These are phyloP conservation scores for Microplitis mediator DNA, from an alignment of 1,140 invertebrate species.

Conservation along the genomic window DNA sequence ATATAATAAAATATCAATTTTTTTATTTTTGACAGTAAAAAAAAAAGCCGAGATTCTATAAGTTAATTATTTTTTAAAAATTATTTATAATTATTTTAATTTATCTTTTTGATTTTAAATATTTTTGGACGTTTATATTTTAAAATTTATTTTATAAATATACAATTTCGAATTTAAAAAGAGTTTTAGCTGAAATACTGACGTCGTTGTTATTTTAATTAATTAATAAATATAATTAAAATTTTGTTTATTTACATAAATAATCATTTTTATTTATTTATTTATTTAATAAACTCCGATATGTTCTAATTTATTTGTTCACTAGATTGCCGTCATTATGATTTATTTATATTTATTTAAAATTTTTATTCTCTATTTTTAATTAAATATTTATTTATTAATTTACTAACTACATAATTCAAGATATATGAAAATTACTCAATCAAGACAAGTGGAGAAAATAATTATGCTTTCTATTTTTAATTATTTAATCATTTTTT, in stretches of 20 bases:
- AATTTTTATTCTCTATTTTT: not conserved
- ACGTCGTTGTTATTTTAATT: not conserved
- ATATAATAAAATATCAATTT: no score
- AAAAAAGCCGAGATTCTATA: no score
- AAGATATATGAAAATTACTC: not conserved
- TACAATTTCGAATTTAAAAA: not conserved
- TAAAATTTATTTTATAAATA: not conserved
- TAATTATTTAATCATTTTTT: not conserved
- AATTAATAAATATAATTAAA: not conserved
- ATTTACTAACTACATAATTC: not conserved
- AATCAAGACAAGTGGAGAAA: not conserved
- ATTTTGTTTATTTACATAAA: not conserved
- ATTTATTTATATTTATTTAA: not conserved
- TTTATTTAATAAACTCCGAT: not conserved
- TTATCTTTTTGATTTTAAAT: conserved; percentile 1
- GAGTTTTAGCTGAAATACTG: not conserved
- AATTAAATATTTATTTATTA: not conserved
- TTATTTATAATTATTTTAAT: not conserved
- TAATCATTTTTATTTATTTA: not conserved
- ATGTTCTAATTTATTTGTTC: not conserved
- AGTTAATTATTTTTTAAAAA: not conserved
- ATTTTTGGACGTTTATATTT: not conserved
- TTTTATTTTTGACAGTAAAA: no score
- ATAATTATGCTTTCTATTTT: not conserved
- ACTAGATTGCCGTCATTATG: not conserved